Percentiles rank a stretch among this genome's conserved stretches.
phyloP scores from a whole-genome alignment of 2,113 vertebrate genomes.

The Calidris pugnax region DNA sequence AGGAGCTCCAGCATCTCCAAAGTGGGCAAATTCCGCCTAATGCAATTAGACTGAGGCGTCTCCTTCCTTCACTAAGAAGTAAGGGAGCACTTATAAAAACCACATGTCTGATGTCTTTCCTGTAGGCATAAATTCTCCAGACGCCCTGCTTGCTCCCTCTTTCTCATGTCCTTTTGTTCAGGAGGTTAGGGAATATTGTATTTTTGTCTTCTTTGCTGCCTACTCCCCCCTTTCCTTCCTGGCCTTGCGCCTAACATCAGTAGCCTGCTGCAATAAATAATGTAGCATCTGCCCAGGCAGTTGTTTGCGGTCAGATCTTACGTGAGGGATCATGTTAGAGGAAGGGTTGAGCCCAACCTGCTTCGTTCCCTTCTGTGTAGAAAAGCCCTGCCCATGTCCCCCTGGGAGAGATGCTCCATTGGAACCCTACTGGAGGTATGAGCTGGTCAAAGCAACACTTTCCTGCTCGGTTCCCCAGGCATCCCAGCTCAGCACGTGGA shows the following conservation, averaged over 20 bases:
- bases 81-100: not conserved
- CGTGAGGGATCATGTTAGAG: not conserved
- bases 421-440: not conserved
- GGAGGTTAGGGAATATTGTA: not conserved
- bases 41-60: not conserved
- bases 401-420: not conserved
- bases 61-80: not conserved
- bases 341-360: not conserved
- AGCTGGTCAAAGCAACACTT: not conserved
- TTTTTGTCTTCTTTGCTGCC: slow-evolving; percentile 8
- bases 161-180: slow-evolving; percentile 12
- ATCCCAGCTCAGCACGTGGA: fast-evolving
- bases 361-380: not conserved
- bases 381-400: not conserved
- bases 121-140: not conserved
- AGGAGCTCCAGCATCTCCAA: not conserved
- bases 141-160: not conserved
- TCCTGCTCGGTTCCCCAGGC: fast-evolving
- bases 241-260: not conserved
- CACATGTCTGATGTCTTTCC: not conserved
- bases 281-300: not conserved
- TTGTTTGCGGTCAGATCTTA: slow-evolving; percentile 14
- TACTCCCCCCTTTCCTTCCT: not conserved
- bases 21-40: not conserved
- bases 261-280: slow-evolving; percentile 53